Evolutionary conservation across 2,113 vertebrate species (phyloP).

Genomic region (Trogon surrucura): DNA sequence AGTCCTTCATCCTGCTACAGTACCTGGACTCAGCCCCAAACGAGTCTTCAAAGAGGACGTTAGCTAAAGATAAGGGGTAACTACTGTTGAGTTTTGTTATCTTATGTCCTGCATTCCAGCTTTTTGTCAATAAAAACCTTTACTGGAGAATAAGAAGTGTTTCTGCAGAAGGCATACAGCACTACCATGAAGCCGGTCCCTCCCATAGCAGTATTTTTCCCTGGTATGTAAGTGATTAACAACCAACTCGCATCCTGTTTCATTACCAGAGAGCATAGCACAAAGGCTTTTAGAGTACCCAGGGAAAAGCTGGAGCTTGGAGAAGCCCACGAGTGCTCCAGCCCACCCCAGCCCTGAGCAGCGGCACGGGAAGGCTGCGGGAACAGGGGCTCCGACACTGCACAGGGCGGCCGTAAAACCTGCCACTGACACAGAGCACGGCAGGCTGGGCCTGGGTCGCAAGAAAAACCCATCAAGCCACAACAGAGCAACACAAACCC

Average conservation of each 20-base stretch:
- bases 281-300: background rate
- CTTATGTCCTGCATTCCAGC: accelerated
- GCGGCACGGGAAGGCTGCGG: accelerated
- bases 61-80: background rate
- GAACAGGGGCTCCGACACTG: accelerated
- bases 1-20: background rate
- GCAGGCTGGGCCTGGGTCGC: background rate
- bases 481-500: accelerated
- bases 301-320: background rate
- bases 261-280: background rate
- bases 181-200: accelerated
- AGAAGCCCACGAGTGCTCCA: background rate
- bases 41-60: too few relatives aligned
- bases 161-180: background rate
- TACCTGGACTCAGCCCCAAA: accelerated
- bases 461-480: background rate
- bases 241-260: background rate
- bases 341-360: background rate
- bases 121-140: background rate
- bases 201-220: background rate
- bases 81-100: background rate
- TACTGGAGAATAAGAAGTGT: background rate
- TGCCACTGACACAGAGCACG: accelerated
- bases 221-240: background rate
- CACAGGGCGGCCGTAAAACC: accelerated